These are phyloP conservation scores for Eilema caniola DNA, from an alignment of 2,888 invertebrate species.

Conservation along the genomic window DNA sequence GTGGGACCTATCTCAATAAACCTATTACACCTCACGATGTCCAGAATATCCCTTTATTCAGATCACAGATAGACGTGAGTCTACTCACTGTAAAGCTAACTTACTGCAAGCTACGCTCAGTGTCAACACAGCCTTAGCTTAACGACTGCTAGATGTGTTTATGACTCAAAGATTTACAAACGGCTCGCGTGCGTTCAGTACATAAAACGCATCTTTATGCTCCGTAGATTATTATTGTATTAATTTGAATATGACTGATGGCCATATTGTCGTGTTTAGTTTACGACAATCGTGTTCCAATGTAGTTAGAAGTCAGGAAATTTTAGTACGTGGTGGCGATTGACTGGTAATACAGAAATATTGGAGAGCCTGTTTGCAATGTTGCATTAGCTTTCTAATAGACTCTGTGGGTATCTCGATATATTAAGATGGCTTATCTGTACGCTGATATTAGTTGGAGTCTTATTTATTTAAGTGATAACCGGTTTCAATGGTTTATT, in stretches of 20 bases:
- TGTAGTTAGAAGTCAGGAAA: constrained; percentile 10
- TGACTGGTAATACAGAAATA: constrained; percentile 17
- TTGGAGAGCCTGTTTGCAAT: constrained; percentile 19
- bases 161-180: constrained; percentile 48
- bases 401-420: background rate
- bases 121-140: constrained; percentile 10
- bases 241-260: constrained; percentile 54
- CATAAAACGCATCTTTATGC: constrained; percentile 50
- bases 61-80: too few species aligned
- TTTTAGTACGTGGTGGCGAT: constrained; percentile 16
- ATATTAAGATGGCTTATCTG: background rate
- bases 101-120: background rate
- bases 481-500: background rate
- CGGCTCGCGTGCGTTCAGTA: constrained; percentile 46
- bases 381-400: background rate
- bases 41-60: too few species aligned
- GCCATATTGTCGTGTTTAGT: constrained; percentile 33
- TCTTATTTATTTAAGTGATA: background rate
- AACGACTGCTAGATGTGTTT: constrained; percentile 41
- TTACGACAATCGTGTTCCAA: constrained; percentile 43
- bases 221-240: constrained; percentile 46
- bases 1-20: too few species aligned
- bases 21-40: too few species aligned
- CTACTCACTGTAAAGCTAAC: too few species aligned
- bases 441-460: constrained; percentile 1